Evolutionary conservation across 2,797 vertebrate genomes (phyloP), one percentile per base, ranked within the genome.

Genomic region (Oophaga sylvatica): DNA sequence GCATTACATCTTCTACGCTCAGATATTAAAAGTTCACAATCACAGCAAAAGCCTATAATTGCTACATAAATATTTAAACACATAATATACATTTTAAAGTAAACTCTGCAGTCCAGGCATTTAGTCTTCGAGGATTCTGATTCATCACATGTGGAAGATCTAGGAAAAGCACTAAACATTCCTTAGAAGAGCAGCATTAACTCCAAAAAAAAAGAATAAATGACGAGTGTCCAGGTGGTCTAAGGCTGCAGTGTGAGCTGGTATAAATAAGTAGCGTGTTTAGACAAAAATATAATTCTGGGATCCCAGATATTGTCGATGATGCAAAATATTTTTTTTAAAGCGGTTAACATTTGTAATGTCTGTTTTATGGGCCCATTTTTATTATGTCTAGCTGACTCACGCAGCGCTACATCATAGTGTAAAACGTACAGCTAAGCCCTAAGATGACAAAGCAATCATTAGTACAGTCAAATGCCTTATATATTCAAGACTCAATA

Each of bases 61-160:
- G 60, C 41, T 90, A 81, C 91, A 91, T 94, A 96, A 95, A 95
- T 94, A 95, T 96, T 95, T 95, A 95, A 86, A 92, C 87, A 82
- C 89, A 92, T 90, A 0, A 70, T 87, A 92, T 93, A 91, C 89
- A 91, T 94, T 89, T 91, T 90, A 87, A 91, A 68, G 81, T 90
- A 90, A 92, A 94, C 90, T 88, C 85, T 90, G 83, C 45, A 84
- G 85, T 89, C 22, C 60, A 65, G 89, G 90, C 92, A 90, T 87
- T 83, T 91, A 91, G 90, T 92, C 90, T 80, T 82, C 90, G 91
- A 0, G 10, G 92, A 94, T 92, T 91, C 88, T 91, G 90, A 94
- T 95, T 93, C 94, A 91, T 89, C 83, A 59, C 88, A 89, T 91
- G 92, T 94, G 92, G 86, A 73, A 89, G 68, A 93, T 93, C 95